Evolutionary conservation across 2,113 vertebrate genomes (phyloP), one percentile per base, ranked within the genome.

Genomic region (Chaetops frenatus): DNA sequence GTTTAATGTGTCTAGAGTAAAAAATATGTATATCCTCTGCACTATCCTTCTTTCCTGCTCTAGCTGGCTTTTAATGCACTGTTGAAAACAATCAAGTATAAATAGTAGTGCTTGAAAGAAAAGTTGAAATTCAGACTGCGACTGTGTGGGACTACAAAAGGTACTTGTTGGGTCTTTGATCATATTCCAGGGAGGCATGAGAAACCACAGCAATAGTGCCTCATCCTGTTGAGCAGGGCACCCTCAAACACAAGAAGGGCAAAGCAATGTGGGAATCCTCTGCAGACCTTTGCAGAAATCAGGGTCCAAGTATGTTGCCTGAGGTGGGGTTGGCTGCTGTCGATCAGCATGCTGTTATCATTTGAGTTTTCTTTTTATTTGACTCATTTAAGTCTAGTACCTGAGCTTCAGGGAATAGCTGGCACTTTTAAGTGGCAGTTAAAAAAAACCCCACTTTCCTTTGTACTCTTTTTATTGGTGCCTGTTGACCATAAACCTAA

Each of bases 401-500:
- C 67, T 90, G 85, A 88, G 51, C 82, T 83, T 78, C 64, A 81
- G 90, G 74, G 77, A 91, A 71, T 67, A 90, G 23, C 12, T 83
- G 60, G 11, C 1, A 4, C 58, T 87, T 95, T 80, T 47, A 91
- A 79, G 70, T 76, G 16, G 36, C 53, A 77, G 80, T 66, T 82
- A 16, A 95, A 92, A 86, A 69, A 69, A 25, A 0, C 0, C 38
- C 0, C 38, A 15, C 17, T 87, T 80, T 86, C 86, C n/a, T 94
- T 88, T 94, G 48, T 84, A 38, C 44, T 90, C 38, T 78, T 83
- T 92, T 85, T 90, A 71, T 90, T 72, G 72, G 12, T 86, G 64
- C 31, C 76, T 90, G 79, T 90, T 96, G 92, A 81, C 76, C 79
- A 86, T 80, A 94, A 86, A 90, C 74, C 60, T 88, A 40, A 74